These are phyloP conservation scores for Erebia palarica DNA, from an alignment of 2,888 invertebrate genomes.

Conservation along the genomic window DNA sequence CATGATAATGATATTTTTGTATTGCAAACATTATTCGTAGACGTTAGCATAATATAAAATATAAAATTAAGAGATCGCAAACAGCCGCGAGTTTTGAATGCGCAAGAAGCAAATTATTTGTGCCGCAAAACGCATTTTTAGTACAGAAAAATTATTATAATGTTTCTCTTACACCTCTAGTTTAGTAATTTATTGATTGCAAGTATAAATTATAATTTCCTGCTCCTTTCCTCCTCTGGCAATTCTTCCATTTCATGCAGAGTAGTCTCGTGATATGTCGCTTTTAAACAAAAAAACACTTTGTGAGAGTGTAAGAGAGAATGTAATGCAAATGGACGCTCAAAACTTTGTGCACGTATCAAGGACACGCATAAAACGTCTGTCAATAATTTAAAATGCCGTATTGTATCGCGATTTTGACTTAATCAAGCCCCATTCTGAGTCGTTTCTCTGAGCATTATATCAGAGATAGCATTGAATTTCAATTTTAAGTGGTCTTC, in stretches of 20 bases:
- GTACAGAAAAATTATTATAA: too few species aligned
- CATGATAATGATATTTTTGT: too few species aligned
- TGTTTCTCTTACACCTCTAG: too few species aligned
- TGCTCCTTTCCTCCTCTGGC: not conserved
- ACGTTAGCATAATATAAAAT: too few species aligned
- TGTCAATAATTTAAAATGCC: slow-evolving; percentile 40
- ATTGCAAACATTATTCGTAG: too few species aligned
- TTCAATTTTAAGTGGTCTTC: slow-evolving; percentile 47
- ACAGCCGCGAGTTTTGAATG: too few species aligned
- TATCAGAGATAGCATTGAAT: slow-evolving; percentile 52
- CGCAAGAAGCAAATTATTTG: too few species aligned
- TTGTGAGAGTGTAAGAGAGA: slow-evolving; percentile 13
- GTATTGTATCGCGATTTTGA: slow-evolving; percentile 41
- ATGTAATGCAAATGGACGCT: slow-evolving; percentile 2
- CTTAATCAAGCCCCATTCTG: slow-evolving; percentile 43
- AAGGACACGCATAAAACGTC: slow-evolving; percentile 27
- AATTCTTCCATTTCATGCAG: not conserved
- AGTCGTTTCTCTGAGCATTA: slow-evolving; percentile 41
- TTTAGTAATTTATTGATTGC: too few species aligned
- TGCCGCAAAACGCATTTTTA: too few species aligned
- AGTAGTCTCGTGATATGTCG: not conserved
- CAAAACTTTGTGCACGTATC: slow-evolving; percentile 37
- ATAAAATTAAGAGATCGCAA: too few species aligned
- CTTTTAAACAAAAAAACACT: not conserved
- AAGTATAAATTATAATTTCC: too few species aligned